Evolutionary conservation across 2,888 invertebrate genomes (phyloP).

Genomic region (Acleris holmiana): DNA sequence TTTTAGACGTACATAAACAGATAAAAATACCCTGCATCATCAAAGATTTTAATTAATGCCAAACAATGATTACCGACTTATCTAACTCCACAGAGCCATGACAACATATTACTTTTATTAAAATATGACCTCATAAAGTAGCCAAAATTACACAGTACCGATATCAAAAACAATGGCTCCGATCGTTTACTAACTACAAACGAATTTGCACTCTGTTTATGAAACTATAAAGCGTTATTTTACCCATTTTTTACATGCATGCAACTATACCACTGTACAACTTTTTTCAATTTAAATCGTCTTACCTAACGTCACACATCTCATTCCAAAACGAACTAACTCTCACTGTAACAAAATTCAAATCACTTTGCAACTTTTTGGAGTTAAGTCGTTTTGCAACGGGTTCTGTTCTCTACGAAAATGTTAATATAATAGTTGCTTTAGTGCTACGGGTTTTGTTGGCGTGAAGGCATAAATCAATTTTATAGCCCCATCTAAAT

Average conservation of each 20-base stretch:
- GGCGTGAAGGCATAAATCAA: constrained; percentile 85
- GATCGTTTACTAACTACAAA: constrained; percentile 50
- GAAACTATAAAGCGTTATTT: constrained; percentile 56
- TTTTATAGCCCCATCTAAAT: constrained; percentile 86
- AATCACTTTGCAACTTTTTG: constrained; percentile 40
- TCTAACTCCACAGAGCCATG: constrained; percentile 40
- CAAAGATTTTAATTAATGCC: constrained; percentile 24
- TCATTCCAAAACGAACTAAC: constrained; percentile 45
- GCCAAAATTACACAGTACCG: constrained; percentile 74
- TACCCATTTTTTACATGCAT: constrained; percentile 55
- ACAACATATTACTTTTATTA: constrained; percentile 63
- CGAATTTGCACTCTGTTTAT: constrained; percentile 51
- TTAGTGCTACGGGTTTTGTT: constrained; percentile 84
- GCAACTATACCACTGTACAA: constrained; percentile 78
- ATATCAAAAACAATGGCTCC: constrained; percentile 77
- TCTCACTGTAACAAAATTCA: constrained; percentile 38
- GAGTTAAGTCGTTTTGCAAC: constrained; percentile 68
- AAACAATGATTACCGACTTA: constrained; percentile 31
- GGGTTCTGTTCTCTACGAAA: constrained; percentile 82
- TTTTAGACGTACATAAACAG: not conserved
- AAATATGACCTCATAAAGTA: constrained; percentile 74
- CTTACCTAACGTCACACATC: constrained; percentile 58
- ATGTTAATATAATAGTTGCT: constrained; percentile 85
- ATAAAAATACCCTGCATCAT: not conserved
- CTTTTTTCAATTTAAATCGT: constrained; percentile 79